Percentiles rank a stretch among this genome's conserved stretches.
Conservation (phyloP, 1,140 invertebrate genomes). For the Wasmannia auropunctata region DNA sequence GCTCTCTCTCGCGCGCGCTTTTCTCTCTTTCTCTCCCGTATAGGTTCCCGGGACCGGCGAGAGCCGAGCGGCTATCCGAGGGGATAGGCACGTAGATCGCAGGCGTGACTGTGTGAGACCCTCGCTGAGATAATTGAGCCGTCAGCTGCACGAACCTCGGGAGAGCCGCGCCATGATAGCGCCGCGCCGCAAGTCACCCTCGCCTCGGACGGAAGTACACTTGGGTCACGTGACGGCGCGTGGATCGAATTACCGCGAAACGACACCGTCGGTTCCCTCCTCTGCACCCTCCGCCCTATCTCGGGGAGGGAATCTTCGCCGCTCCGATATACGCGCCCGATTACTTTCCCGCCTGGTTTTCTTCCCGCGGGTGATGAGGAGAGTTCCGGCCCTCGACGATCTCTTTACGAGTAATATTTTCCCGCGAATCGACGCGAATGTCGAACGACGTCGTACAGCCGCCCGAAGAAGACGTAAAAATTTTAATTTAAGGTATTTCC, state of each 20-base stretch:
- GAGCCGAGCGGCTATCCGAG: background rate
- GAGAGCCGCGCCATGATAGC: conserved; percentile 76
- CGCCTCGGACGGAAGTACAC: conserved; percentile 66
- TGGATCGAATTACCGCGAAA: conserved; percentile 71
- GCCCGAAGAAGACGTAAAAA: background rate
- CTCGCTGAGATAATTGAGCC: conserved; percentile 81
- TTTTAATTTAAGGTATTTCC: background rate
- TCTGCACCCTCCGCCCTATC: background rate
- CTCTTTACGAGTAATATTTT: conserved; percentile 12
- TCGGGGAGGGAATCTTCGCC: background rate
- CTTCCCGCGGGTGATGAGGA: background rate
- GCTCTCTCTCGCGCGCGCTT: conserved; percentile 51
- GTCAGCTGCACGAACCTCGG: conserved; percentile 81
- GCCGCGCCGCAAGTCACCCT: conserved; percentile 53
- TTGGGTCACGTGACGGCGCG: conserved; percentile 68
- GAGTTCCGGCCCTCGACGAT: background rate
- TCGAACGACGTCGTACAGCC: background rate
- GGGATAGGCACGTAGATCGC: conserved; percentile 69
- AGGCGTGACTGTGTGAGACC: conserved; percentile 78
- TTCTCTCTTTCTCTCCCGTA: background rate
- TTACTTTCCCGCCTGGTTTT: conserved; percentile 24
- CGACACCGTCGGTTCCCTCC: conserved; percentile 24
- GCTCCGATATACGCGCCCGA: conserved; percentile 53
- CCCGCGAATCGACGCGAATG: background rate
- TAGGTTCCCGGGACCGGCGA: conserved; percentile 66